Evolutionary conservation across 2,797 vertebrate species (phyloP), one percentile per base, ranked within the genome.

Genomic region (Leuciscus waleckii): DNA sequence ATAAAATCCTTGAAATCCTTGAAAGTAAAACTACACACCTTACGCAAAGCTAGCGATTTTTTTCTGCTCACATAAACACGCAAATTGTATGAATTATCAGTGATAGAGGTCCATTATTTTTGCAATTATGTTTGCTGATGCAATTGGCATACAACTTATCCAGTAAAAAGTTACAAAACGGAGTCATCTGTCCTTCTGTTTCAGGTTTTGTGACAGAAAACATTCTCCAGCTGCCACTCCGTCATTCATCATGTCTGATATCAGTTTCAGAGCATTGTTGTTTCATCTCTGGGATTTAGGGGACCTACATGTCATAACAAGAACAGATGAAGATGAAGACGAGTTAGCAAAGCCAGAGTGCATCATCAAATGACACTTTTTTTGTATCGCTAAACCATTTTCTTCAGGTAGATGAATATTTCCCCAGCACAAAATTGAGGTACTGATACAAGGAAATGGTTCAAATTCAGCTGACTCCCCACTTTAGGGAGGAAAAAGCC

Each of bases 121-220:
- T 43, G 39, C 69, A 71, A 2, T 23, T 71, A 23, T 23, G 19
- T 43, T 43, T 29, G 37, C 4, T 43, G 23, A 78, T 5, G 16
- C 43, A 54, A 35, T 9, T 35, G 32, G 73, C 5, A 11, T 2
- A 51, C 8, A 65, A 46, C 69, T 49, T 51, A 68, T 78, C 51
- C 29, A n/a, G 71, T 23, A 19, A 7, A 23, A 49, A 21, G 13
- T n/a, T 14, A 32, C 39, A 67, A 65, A 63, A 43, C n/a, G 3
- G 14, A 17, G 7, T 32, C 8, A 26, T 77, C 7, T n/a, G 75
- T 92, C 93, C 91, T 92, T 6, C 70, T 90, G 7, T 92, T 90
- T 92, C 93, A 94, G 89, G 90, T 93, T 91, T 85, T 87, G 92
- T 93, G 93, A 93, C 91, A 77, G 89, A 85, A 84, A 68, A 92